Conservation (phyloP, 2,797 vertebrate species). For the Diglossa cyanea region DNA sequence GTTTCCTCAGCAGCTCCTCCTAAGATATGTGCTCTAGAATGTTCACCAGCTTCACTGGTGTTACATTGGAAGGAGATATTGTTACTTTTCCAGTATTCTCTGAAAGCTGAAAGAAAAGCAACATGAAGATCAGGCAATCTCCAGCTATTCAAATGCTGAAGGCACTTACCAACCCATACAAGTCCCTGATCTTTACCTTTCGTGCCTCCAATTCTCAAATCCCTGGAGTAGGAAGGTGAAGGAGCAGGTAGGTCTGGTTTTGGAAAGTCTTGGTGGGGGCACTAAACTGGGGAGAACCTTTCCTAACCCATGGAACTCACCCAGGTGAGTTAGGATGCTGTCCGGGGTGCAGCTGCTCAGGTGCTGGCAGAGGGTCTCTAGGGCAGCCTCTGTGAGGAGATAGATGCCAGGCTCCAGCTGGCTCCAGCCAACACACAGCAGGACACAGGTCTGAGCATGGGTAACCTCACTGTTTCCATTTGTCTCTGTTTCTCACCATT, state of each 20-base stretch:
- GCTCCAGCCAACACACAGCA: background rate
- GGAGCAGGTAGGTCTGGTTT: rapidly evolving
- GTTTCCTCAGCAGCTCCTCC: background rate
- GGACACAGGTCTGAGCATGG: background rate
- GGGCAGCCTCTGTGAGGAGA: background rate
- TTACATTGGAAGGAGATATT: rapidly evolving
- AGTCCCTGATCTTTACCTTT: rapidly evolving
- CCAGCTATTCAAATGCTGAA: background rate
- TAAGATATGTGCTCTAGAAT: background rate
- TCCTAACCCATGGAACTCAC: background rate
- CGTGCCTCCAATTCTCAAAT: background rate
- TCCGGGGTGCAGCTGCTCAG: background rate
- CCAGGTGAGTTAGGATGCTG: background rate
- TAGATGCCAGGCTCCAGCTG: background rate
- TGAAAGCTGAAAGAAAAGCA: background rate
- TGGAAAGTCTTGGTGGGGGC: background rate
- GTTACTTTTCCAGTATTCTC: background rate
- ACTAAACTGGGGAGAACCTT: background rate
- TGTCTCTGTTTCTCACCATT: background rate
- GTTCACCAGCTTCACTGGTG: background rate
- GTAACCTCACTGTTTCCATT: background rate
- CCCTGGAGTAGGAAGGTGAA: background rate
- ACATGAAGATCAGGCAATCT: background rate
- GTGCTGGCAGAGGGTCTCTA: background rate
- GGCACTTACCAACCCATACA: background rate